phyloP scores from a whole-genome alignment of 2,797 vertebrate species.

The Falco cherrug region DNA sequence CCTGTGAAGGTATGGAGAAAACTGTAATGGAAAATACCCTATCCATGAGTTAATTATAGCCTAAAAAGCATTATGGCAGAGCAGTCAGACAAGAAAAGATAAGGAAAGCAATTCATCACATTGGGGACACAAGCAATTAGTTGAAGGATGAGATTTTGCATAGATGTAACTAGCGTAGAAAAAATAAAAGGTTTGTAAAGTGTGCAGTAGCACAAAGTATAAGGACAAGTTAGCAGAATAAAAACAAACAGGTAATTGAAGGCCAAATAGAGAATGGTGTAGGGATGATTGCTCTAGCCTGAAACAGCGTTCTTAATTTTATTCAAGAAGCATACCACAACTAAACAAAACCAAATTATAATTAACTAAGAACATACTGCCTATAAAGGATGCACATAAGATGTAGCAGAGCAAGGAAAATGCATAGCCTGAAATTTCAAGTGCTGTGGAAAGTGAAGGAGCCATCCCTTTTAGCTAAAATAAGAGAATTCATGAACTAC shows the following conservation, averaged over 20 bases:
- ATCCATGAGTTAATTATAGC: conserved; percentile 36
- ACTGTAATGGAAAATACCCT: not conserved
- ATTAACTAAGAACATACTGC: not conserved
- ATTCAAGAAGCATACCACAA: not conserved
- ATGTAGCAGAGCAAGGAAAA: conserved; percentile 16
- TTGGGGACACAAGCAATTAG: not conserved
- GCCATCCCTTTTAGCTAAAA: not conserved
- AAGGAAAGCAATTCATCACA: conserved; percentile 9
- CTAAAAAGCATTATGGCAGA: conserved; percentile 3
- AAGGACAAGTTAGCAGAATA: conserved; percentile 6
- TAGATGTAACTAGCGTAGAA: not conserved
- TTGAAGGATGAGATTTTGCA: conserved; percentile 19
- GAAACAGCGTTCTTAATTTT: not conserved
- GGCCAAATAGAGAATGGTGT: not conserved
- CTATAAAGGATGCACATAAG: not conserved
- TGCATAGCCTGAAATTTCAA: not conserved
- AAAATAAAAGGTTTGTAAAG: not conserved
- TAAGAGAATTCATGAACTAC: not conserved
- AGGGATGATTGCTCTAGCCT: not conserved
- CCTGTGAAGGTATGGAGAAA: not conserved
- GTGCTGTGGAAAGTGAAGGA: not conserved
- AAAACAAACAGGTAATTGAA: conserved; percentile 23
- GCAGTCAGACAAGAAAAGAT: not conserved
- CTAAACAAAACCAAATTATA: not conserved
- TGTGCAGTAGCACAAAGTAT: not conserved